Percentiles rank a stretch among this genome's conserved stretches.
Evolutionary conservation across 2,113 vertebrate species (phyloP).

Genomic region (Sinocyclocheilus rhinocerous): DNA sequence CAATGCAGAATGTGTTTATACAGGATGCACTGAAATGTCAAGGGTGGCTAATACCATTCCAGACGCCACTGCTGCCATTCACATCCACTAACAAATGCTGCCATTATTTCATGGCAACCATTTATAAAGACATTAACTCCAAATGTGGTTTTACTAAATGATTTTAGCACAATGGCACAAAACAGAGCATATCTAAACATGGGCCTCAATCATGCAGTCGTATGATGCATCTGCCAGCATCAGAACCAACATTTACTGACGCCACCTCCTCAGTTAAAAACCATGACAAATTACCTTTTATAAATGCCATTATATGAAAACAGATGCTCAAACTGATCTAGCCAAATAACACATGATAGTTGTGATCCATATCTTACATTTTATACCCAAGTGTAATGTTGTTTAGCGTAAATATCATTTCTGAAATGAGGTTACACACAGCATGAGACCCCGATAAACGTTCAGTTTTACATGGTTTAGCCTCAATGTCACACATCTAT

Average conservation of each 20-base stretch:
- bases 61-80: neutral
- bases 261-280: neutral
- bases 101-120: neutral
- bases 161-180: neutral
- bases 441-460: neutral
- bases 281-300: neutral
- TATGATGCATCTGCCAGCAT: neutral
- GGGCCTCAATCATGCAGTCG: neutral
- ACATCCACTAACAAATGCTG: neutral
- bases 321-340: neutral
- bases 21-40: slow-evolving; percentile 6
- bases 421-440: neutral
- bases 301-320: neutral
- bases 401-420: neutral
- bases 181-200: neutral
- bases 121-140: neutral
- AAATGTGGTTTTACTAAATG: neutral
- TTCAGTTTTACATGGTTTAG: neutral
- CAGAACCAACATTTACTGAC: neutral
- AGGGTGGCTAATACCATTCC: slow-evolving; percentile 5
- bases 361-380: neutral
- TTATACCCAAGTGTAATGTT: neutral
- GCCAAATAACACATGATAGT: neutral
- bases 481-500: neutral
- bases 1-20: neutral